Percentiles rank a stretch among this genome's conserved stretches.
Evolutionary conservation across 2,797 vertebrate species (phyloP).

Genomic region (Pelodytes ibericus): DNA sequence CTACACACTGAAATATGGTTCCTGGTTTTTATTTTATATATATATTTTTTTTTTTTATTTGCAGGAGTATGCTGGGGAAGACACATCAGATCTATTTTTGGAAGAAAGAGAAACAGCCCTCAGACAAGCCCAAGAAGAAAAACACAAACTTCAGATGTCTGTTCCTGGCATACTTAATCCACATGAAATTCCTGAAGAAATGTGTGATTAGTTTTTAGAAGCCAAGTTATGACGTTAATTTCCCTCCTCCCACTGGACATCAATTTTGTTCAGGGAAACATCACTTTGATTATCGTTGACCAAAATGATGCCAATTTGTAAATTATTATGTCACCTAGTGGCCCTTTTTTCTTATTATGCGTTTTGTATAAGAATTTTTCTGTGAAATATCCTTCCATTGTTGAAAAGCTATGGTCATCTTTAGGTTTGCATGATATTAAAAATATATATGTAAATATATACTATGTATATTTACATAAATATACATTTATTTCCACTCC

Average conservation of each 20-base stretch:
- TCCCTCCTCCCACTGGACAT: conserved; percentile 68
- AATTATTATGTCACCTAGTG: conserved; percentile 90
- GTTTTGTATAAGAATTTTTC: conserved; percentile 89
- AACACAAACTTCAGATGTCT: conserved; percentile 98
- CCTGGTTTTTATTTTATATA: no score
- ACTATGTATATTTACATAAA: not conserved
- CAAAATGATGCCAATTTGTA: conserved; percentile 98
- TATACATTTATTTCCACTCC: conserved; percentile 59
- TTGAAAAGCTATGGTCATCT: conserved; percentile 82
- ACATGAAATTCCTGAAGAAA: conserved; percentile 98
- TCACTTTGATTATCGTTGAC: conserved; percentile 90
- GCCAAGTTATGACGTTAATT: conserved; percentile 71
- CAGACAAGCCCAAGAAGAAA: conserved; percentile 96
- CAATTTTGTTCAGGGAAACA: conserved; percentile 75
- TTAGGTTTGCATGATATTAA: conserved; percentile 88
- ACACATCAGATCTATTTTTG: conserved; percentile 94
- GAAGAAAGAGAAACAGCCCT: conserved; percentile 95
- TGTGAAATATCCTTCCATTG: conserved; percentile 88
- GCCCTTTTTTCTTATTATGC: conserved; percentile 95
- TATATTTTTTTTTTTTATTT: conserved; percentile 14
- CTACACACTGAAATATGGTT: no score
- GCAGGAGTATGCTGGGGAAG: conserved; percentile 96
- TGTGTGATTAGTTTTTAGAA: conserved; percentile 89
- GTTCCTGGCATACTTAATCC: conserved; percentile 98
- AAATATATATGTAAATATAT: conserved; percentile 60